Base-by-base conservation (phyloP, 2,888 invertebrate genomes). In the Apoda limacodes region DNA sequence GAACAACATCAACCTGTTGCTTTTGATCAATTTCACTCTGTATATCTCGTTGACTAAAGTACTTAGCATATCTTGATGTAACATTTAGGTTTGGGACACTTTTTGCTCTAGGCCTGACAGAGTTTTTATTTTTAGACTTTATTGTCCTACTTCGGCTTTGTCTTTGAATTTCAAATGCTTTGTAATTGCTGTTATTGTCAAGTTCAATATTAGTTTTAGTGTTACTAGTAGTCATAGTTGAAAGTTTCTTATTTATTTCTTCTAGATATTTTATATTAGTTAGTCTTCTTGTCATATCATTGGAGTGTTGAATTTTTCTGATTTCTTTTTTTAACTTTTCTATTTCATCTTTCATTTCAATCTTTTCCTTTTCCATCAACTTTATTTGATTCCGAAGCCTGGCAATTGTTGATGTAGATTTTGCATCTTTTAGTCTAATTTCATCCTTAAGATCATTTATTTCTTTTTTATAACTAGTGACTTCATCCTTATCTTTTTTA, bases 211-310 rank as follows among this genome's bases (percentile, higher is more conserved):
- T 65, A 11, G 68, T 52, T 29, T 46, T 55, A 17, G 57, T 46
- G 21, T 66, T 65, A 48, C 62, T 70, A 21, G 55, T 42, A n/a
- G 63, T 49, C 51, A 70, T 68, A 17, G 57, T 48, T 7, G 55
- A 48, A 17, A 78, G 55, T 45, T 78, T 78, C 33, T 86, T 86
- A 54, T 89, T 92, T 17, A 92, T 90, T 62, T 89, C 87, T 48
- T 89, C 87, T 38, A 92, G 75, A 61, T 90, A 86, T 72, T 87
- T 89, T 17, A 88, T 85, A 40, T 89, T 90, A n/a, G 84, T 78
- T 22, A 86, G 65, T 35, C 84, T 62, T 37, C 74, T 58, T 6
- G 83, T 66, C 28, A 83, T 76, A 40, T 84, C 70, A 57, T 87
- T 85, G 33, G 82, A 83, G 25, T 83, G 84, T 38, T 83, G 81